Conservation (phyloP, 1,140 invertebrate species). For the Ostrea denselamellosa region DNA sequence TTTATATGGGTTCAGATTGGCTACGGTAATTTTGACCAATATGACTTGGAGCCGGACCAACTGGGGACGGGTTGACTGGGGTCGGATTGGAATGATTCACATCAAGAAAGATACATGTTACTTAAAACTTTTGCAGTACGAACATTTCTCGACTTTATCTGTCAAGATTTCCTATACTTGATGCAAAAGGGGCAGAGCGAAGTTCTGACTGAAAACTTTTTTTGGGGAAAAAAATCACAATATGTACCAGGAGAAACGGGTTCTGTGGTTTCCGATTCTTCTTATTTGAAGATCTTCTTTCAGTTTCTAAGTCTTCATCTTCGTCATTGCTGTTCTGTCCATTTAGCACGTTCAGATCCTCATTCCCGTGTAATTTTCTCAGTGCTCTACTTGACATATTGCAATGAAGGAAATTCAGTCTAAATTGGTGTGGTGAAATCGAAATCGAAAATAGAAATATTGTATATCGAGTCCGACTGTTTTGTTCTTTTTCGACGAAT, state of each 20-base stretch:
- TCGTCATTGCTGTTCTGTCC: slow-evolving; percentile 61
- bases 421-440: slow-evolving; percentile 20
- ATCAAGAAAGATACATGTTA: too few relatives aligned
- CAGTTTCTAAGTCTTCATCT: neutral
- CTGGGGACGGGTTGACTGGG: too few relatives aligned
- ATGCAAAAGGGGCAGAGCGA: neutral
- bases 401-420: slow-evolving; percentile 40
- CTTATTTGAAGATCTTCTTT: neutral
- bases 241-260: neutral
- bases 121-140: too few relatives aligned
- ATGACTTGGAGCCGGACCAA: too few relatives aligned
- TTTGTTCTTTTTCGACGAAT: neutral
- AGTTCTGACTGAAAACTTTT: neutral
- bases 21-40: too few relatives aligned
- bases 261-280: neutral
- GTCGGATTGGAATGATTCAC: too few relatives aligned
- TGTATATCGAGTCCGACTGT: neutral
- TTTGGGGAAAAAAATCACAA: too few relatives aligned
- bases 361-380: slow-evolving; percentile 83
- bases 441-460: slow-evolving; percentile 27
- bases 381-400: slow-evolving; percentile 84
- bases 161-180: too few relatives aligned
- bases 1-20: too few relatives aligned
- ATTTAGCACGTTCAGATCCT: slow-evolving; percentile 78
- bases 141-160: too few relatives aligned